Conservation (phyloP, 1,140 invertebrate species). For the Zaprionus kolodkinae region DNA sequence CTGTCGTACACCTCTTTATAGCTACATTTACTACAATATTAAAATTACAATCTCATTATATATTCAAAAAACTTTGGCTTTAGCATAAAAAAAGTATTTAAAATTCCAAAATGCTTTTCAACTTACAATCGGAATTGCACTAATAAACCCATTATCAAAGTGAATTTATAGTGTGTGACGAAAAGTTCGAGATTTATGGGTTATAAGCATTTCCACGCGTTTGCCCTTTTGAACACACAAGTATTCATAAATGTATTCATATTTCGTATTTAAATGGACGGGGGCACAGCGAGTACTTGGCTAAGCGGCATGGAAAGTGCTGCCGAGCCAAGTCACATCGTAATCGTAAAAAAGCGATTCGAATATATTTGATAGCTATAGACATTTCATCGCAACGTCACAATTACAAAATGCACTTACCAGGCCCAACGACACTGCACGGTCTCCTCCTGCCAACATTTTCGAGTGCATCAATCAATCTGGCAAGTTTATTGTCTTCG, state of each 20-base stretch:
- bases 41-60: neutral
- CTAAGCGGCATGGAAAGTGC: conserved; percentile 23
- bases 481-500: conserved; percentile 47
- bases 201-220: conserved; percentile 14
- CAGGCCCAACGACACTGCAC: conserved; percentile 41
- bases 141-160: conserved; percentile 26
- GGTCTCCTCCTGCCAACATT: conserved; percentile 25
- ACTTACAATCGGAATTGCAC: conserved; percentile 9
- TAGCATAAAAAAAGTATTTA: neutral
- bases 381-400: conserved; percentile 50
- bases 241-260: conserved; percentile 3
- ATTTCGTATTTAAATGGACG: conserved; percentile 5
- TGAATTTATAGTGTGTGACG: conserved; percentile 25
- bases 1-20: neutral
- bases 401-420: conserved; percentile 57
- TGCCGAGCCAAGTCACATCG: conserved; percentile 10
- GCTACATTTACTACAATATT: neutral
- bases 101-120: neutral
- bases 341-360: conserved; percentile 10
- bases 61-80: neutral
- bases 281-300: conserved; percentile 9
- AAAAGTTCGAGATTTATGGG: conserved; percentile 19
- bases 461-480: conserved; percentile 57
- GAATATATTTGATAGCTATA: conserved; percentile 35
- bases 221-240: conserved; percentile 17